Conservation (phyloP, 1,140 invertebrate species). For the Chionoecetes opilio region DNA sequence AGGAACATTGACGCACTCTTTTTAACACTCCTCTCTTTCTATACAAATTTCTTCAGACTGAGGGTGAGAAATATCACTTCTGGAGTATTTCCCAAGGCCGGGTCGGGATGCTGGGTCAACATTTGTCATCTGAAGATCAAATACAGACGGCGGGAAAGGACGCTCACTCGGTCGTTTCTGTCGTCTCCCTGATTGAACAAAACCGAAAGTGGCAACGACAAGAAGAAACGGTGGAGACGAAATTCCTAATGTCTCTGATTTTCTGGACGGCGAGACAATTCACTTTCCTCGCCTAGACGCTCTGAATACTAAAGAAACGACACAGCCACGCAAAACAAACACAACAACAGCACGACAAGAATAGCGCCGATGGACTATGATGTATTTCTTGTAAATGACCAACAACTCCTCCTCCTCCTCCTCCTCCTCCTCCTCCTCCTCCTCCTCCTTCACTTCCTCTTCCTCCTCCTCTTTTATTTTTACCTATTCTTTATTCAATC, state of each 20-base stretch:
- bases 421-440: no score
- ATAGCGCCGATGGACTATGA: no score
- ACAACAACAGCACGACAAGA: background rate
- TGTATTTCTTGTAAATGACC: no score
- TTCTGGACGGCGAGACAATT: background rate
- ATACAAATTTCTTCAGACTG: background rate
- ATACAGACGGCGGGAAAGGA: background rate
- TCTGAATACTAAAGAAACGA: background rate
- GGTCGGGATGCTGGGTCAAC: slow-evolving; percentile 14
- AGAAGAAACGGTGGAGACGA: no score
- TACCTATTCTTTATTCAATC: background rate
- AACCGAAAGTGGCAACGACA: background rate
- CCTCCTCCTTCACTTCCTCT: no score
- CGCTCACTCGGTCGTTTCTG: no score
- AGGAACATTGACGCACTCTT: background rate
- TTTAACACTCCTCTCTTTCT: background rate
- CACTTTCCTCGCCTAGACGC: background rate
- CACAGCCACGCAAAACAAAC: background rate
- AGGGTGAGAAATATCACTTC: background rate
- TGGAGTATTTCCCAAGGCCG: background rate
- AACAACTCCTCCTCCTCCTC: no score
- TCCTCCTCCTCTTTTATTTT: background rate
- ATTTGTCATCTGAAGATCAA: slow-evolving; percentile 9
- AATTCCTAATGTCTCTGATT: slow-evolving; percentile 5
- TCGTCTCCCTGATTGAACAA: background rate